Percentiles rank a stretch among this genome's conserved stretches.
phyloP scores from a whole-genome alignment of 1,140 invertebrate species.

The Geopemphigus sp. region DNA sequence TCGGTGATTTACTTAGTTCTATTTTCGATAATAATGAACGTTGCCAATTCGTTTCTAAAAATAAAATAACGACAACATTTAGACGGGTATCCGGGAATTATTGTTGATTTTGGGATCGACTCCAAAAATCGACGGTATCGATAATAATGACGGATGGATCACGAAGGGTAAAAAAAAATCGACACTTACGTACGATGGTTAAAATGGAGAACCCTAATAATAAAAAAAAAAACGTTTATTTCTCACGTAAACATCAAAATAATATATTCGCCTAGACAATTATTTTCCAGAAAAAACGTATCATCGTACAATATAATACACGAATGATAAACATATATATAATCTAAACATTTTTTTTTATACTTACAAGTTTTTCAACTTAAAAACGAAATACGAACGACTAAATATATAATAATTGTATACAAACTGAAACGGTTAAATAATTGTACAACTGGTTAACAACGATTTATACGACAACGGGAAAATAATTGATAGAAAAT shows the following conservation, averaged over 20 bases:
- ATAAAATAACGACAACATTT: no score
- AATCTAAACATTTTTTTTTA: not conserved
- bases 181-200: no score
- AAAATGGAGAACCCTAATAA: no score
- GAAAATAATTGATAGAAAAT: not conserved
- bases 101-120: no score
- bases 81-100: no score
- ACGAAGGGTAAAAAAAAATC: no score
- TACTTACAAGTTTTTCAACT: not conserved
- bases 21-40: no score
- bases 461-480: not conserved
- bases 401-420: not conserved
- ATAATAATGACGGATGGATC: no score
- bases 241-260: not conserved
- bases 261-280: not conserved
- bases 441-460: constrained; percentile 9
- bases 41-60: no score
- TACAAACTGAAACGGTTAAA: constrained; percentile 21
- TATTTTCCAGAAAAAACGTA: not conserved
- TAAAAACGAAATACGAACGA: constrained; percentile 13
- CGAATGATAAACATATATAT: not conserved
- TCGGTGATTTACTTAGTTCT: no score
- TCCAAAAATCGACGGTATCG: no score
- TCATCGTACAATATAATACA: no score
- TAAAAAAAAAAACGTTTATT: not conserved